Evolutionary conservation across 1,140 invertebrate genomes (phyloP).

Genomic region (Drosophila bocqueti): DNA sequence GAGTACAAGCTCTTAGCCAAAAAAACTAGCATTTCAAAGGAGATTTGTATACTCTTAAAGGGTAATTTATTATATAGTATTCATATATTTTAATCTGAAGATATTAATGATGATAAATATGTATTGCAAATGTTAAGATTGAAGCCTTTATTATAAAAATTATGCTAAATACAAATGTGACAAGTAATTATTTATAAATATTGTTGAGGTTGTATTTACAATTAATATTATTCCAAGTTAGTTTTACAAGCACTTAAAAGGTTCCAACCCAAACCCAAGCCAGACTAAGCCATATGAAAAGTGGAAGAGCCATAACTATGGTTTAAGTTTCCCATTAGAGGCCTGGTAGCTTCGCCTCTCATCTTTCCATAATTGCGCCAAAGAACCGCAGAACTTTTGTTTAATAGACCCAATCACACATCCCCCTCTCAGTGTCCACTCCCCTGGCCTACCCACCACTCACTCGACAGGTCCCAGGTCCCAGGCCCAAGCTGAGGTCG

Average conservation of each 20-base stretch:
- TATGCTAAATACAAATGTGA: background rate
- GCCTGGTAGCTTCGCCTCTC: constrained; percentile 3
- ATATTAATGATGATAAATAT: too few species aligned
- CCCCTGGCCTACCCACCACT: too few species aligned
- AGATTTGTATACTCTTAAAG: too few species aligned
- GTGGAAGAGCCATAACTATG: background rate
- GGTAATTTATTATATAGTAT: too few species aligned
- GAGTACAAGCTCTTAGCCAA: background rate
- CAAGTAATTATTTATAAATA: too few species aligned
- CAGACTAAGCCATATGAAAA: background rate
- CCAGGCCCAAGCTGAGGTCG: background rate
- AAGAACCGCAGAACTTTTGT: constrained; percentile 71
- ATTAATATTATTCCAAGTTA: too few species aligned
- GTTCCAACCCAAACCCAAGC: too few species aligned
- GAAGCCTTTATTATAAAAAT: background rate
- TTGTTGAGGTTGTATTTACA: too few species aligned
- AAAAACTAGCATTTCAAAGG: background rate
- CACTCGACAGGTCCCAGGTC: background rate
- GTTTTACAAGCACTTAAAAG: too few species aligned
- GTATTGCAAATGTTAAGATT: background rate
- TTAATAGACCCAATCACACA: constrained; percentile 79
- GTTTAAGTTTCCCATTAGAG: constrained; percentile 12
- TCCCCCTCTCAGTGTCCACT: background rate
- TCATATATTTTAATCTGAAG: too few species aligned
- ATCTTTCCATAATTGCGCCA: constrained; percentile 59